Evolutionary conservation across 1,140 invertebrate genomes (phyloP).

Genomic region (Diuraphis noxia): DNA sequence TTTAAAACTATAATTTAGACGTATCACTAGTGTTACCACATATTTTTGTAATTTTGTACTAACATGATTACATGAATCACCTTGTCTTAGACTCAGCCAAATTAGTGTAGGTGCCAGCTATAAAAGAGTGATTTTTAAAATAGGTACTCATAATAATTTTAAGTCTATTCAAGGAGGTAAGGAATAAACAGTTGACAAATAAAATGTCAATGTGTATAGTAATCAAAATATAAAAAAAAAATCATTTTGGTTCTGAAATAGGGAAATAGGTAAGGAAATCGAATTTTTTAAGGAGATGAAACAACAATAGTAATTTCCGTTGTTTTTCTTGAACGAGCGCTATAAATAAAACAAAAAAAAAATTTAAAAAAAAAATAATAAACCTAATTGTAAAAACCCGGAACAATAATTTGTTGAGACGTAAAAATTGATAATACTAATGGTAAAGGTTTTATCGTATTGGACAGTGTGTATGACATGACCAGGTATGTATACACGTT

Average conservation of each 20-base stretch:
- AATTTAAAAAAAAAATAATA: neutral
- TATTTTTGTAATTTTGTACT: too few relatives aligned
- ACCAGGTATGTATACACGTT: constrained; percentile 6
- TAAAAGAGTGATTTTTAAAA: too few relatives aligned
- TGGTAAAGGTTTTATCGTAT: neutral
- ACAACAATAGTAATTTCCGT: constrained; percentile 16
- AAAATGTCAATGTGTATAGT: neutral
- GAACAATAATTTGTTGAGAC: constrained; percentile 8
- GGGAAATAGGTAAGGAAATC: neutral
- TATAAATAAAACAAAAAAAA: neutral
- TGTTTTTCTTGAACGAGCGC: neutral
- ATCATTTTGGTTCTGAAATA: too few relatives aligned
- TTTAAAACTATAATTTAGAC: too few relatives aligned
- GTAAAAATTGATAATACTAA: constrained; percentile 40
- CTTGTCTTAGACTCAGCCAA: too few relatives aligned
- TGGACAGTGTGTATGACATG: constrained; percentile 28
- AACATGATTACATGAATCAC: too few relatives aligned
- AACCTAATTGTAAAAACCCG: neutral
- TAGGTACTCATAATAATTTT: too few relatives aligned
- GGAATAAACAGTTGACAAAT: neutral
- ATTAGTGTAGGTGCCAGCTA: too few relatives aligned
- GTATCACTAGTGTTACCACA: too few relatives aligned
- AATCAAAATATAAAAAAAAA: neutral
- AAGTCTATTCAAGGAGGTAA: too few relatives aligned
- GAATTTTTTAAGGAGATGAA: neutral